Base-by-base conservation (phyloP, 1,140 invertebrate species). In the Trachelipus rathkii region DNA sequence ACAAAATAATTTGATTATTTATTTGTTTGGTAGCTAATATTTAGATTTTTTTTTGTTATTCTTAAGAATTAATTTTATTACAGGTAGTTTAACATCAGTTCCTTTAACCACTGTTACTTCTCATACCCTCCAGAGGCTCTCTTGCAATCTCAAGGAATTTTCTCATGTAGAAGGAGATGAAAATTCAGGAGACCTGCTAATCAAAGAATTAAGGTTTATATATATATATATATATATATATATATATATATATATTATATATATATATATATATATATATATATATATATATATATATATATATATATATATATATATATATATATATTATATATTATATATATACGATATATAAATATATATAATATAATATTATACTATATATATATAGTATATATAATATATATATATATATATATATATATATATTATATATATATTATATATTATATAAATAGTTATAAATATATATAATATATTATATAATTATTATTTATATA, bases 31-130 rank as follows among this genome's bases (percentile, higher is more conserved):
- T 33, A 33, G 1, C 6, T 33, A 33, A 33, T 33, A 33, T 33
- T 33, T 33, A 6, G 33, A 33, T 33, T 33, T 33, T 33, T 33
- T 33, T 33, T 33, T 6, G 2, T 33, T 33, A 6, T 33, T 33
- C 33, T 33, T 33, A 33, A 33, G 33, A 33, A 33, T 33, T 60
- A 60, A 60, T 19, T 1, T 19, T 71, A 23, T 75, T 21, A n/a
- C 77, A 81, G 79, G 79, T 69, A 75, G 70, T 69, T 45, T 81
- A 50, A 53, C 76, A 21, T 72, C 77, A 21, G 79, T 81, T 7
- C 79, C 79, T 44, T 74, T 77, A 70, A 81, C 77, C 13, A 77
- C 76, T n/a, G 79, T 81, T 43, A 77, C 79, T 11, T 67, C 77
- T 2, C 77, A 78, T 11, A 81, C 79, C n/a, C 75, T 81, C 43